Evolutionary conservation across 1,140 invertebrate species (phyloP), one percentile per base, ranked within the genome.

Genomic region (Triops cancriformis): DNA sequence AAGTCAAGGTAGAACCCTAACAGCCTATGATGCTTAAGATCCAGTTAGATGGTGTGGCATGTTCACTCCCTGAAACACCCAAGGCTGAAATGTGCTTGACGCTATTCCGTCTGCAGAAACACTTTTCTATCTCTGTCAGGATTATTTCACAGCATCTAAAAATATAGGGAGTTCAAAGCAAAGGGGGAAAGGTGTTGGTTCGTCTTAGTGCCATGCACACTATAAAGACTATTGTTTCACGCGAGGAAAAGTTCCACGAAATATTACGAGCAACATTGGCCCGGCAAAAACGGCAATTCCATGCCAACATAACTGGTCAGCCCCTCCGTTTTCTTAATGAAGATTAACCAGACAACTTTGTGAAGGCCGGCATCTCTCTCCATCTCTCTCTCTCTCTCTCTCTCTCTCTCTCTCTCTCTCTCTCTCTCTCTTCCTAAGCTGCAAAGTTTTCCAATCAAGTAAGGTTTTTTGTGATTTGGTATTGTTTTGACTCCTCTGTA

Each of bases 201-300:
- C 51, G 51, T 64, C n/a, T 23, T 64, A 14, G 18, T 64, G 51
- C 10, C 51, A 23, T 64, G 51, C 51, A 64, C 51, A 14, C 51
- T n/a, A 37, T 37, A 64, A 64, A 64, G 51, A 64, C 51, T 64
- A 64, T 64, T 64, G 51, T 64, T 64, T 64, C 51, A 64, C 51
- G 51, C 51, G 51, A 64, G 51, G 51, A 64, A 64, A 64, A 64
- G 51, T 64, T 64, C 51, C 51, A 64, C 51, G 51, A 64, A 64
- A 64, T 64, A 64, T 64, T 64, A 64, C 51, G 14, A 64, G 51
- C 51, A 64, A 64, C 51, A 64, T 64, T 64, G 51, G 51, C 51
- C 14, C 6, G 51, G 18, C 51, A 64, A 64, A 64, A 64, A 64
- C 14, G 14, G 51, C 51, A 64, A 45, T 45, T 45, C 43, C 11